Evolutionary conservation across 2,888 invertebrate species (phyloP), one percentile per base, ranked within the genome.

Genomic region (Exephanes ischioxanthus): DNA sequence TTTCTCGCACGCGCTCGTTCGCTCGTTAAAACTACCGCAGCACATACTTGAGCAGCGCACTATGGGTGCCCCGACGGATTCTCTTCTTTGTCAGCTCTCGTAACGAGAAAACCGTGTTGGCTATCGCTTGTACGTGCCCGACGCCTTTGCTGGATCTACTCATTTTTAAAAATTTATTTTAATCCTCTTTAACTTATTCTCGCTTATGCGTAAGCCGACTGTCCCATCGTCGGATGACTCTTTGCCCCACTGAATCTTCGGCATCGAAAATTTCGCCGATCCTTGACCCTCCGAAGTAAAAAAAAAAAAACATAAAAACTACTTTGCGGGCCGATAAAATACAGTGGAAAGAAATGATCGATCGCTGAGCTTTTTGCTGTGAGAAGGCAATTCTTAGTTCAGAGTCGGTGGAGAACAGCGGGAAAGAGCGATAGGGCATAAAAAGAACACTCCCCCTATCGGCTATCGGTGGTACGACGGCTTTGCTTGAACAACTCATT

Each of bases 11-110:
- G 83, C 82, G 81, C 82, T 84, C 83, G 71, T 78, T 77, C 67
- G 85, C 89, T 90, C 88, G 89, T 90, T 89, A 90, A 88, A 87
- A 86, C 87, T 88, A 89, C 89, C 70, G 61, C 66, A 78, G 73
- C 72, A 72, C 48, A 73, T 58, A 63, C 37, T 58, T n/a, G 3
- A n/a, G 41, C 26, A 22, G 30, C 58, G 41, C 61, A 58, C 61
- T 53, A 33, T 19, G 61, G 30, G 33, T 3, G 58, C 63, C n/a
- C 22, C 11, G 19, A 22, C 41, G 19, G 75, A 73, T 55, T 48
- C 61, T 73, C 61, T 55, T 76, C 55, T 61, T 51, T 48, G 63
- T 70, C 61, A 63, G 61, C 75, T 83, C 85, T 51, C 83, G 68
- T 82, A 81, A 85, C 79, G 81, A 82, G 82, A 82, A 85, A 84